Base-by-base conservation (phyloP, 2,888 invertebrate species). In the Pherbina coryleti region DNA sequence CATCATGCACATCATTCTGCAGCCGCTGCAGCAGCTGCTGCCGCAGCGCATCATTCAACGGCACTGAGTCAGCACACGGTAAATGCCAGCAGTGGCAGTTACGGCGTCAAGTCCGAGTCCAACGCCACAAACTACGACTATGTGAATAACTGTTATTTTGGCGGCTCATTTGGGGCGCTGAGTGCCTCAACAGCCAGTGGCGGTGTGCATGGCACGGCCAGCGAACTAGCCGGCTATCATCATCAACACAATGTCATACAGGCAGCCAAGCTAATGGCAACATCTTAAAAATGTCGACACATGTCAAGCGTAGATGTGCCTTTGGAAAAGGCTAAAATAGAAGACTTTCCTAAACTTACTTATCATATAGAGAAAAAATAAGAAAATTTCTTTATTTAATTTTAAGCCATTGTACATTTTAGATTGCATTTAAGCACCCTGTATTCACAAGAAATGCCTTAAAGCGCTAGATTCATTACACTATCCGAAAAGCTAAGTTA, bases 201-300 rank as follows among this genome's bases (percentile, higher is more conserved):
- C 49, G 69, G 76, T 3, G 81, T 84, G 28, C 80, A 82, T n/a
- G 81, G 83, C 0, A 83, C 83, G 7, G 84, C 87, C 17, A 80
- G 86, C 28, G 85, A 86, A 55, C 85, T 87, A 75, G 82, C 79
- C 80, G 94, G 95, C 37, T 95, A 95, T 90, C 94, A 95, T 87
- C 95, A 95, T 90, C 95, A 95, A 88, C 95, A 95, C 87, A 95
- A 95, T 90, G 95, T 95, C 81, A 95, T 95, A 57, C 95, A 95
- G 80, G 94, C 95, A 79, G 95, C 95, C 77, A 95, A 95, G 88
- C 91, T 95, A 81, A 94, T 96, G 93, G 95, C 95, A 14, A 95
- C 95, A 77, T 95, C 95, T 89, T 95, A 94, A 91, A 80, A 9
- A 7, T 4, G 5, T 66, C 2, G 55, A n/a, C 37, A 37, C 1